A percentile compares a stretch with the other conserved stretches of the same genome.
phyloP scores from a whole-genome alignment of 2,113 vertebrate genomes.

The Clarias magur region DNA sequence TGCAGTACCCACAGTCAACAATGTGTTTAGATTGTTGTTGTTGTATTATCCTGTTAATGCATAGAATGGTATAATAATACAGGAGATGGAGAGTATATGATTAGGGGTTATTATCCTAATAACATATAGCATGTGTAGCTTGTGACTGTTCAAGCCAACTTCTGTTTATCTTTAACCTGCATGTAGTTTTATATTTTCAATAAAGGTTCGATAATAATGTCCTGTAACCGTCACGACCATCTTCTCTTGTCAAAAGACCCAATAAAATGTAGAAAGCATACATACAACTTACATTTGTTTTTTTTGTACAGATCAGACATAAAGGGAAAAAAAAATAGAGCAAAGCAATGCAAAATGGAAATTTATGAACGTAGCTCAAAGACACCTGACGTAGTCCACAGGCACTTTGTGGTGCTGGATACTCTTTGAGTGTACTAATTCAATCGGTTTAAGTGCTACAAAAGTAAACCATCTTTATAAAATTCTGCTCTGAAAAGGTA shows the following conservation, averaged over 20 bases:
- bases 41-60: conserved; percentile 32
- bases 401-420: conserved; percentile 75
- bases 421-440: conserved; percentile 71
- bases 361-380: conserved; percentile 56
- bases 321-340: conserved; percentile 35
- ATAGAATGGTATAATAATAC: conserved; percentile 39
- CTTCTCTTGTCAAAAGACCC: conserved; percentile 24
- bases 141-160: conserved; percentile 21
- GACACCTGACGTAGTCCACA: conserved; percentile 70
- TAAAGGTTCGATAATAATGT: conserved; percentile 23
- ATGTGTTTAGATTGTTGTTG: neutral
- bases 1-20: conserved; percentile 10
- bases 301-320: conserved; percentile 40
- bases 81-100: conserved; percentile 25
- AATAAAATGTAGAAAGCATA: conserved; percentile 13
- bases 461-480: conserved; percentile 66
- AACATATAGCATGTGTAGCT: conserved; percentile 28
- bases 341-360: conserved; percentile 48
- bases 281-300: conserved; percentile 8
- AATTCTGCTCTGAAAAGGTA: conserved; percentile 66
- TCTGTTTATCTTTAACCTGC: conserved; percentile 27
- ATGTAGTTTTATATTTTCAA: conserved; percentile 32
- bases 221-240: conserved; percentile 26
- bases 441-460: conserved; percentile 74
- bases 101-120: neutral